Evolutionary conservation across 2,888 invertebrate species (phyloP).

Genomic region (Pseudococcus jackbeardsleyi): DNA sequence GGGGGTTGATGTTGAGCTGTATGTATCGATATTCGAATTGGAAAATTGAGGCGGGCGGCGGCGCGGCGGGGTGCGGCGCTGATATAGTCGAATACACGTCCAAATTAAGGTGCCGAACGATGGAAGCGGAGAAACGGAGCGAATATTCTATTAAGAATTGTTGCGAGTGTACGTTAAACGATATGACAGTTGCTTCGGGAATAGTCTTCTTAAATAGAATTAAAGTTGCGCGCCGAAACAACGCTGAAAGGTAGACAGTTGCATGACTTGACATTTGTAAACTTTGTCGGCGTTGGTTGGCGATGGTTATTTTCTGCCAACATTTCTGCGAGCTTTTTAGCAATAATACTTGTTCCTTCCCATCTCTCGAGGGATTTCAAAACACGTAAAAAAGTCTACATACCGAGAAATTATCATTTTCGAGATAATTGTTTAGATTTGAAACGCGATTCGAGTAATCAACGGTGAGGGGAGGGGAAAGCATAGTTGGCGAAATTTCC

Average conservation of each 20-base stretch:
- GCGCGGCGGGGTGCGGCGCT: no score
- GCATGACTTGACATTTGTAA: constrained; percentile 49
- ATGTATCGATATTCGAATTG: constrained; percentile 5
- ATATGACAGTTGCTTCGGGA: constrained; percentile 48
- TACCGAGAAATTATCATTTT: no score
- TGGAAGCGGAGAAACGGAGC: neutral
- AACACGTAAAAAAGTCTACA: neutral
- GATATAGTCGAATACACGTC: neutral
- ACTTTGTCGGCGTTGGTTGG: neutral
- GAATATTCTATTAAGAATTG: constrained; percentile 12
- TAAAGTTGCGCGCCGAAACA: constrained; percentile 39
- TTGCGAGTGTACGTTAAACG: constrained; percentile 47
- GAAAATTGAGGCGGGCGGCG: neutral
- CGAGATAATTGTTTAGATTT: no score
- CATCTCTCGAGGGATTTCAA: neutral
- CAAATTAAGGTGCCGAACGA: neutral
- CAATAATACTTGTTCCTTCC: neutral
- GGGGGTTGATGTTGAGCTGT: neutral
- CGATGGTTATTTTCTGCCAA: neutral
- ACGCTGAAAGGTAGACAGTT: constrained; percentile 44
- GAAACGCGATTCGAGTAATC: no score
- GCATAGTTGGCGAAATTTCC: no score
- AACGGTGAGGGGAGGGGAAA: no score
- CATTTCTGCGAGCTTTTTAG: constrained; percentile 14
- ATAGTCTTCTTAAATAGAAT: constrained; percentile 38